Evolutionary conservation across 1,140 invertebrate genomes (phyloP).

Genomic region (Philopotamus ludificatus): DNA sequence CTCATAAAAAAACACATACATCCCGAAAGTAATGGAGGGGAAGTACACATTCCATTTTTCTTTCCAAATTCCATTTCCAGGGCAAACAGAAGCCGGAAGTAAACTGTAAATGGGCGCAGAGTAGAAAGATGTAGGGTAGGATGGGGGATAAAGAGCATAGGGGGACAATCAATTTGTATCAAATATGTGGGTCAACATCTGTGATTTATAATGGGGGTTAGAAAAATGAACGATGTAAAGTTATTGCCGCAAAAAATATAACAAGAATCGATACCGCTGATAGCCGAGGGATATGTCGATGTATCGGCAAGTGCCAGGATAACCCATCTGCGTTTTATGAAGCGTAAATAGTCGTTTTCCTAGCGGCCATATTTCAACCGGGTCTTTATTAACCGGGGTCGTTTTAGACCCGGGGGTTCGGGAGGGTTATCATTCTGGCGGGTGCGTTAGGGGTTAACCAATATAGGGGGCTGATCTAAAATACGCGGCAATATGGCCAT

Average conservation of each 20-base stretch:
- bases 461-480: neutral
- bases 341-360: slow-evolving; percentile 25
- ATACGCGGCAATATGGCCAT: neutral
- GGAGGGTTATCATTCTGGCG: slow-evolving; percentile 10
- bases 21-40: neutral
- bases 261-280: neutral
- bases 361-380: slow-evolving; percentile 16
- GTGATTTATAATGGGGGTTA: neutral
- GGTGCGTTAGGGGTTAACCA: neutral
- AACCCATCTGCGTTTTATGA: slow-evolving; percentile 32
- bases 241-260: neutral
- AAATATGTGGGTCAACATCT: neutral
- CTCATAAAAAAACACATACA: neutral
- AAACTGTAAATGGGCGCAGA: no score
- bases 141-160: no score
- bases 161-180: no score
- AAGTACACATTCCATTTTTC: no score
- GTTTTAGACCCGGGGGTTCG: slow-evolving; percentile 6
- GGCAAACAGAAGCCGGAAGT: no score
- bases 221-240: neutral
- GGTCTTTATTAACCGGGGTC: slow-evolving; percentile 12
- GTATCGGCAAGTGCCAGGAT: neutral
- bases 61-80: no score
- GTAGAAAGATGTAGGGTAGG: no score
- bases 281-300: neutral